phyloP scores from a whole-genome alignment of 1,140 invertebrate species.

The Belonocnema kinseyi region DNA sequence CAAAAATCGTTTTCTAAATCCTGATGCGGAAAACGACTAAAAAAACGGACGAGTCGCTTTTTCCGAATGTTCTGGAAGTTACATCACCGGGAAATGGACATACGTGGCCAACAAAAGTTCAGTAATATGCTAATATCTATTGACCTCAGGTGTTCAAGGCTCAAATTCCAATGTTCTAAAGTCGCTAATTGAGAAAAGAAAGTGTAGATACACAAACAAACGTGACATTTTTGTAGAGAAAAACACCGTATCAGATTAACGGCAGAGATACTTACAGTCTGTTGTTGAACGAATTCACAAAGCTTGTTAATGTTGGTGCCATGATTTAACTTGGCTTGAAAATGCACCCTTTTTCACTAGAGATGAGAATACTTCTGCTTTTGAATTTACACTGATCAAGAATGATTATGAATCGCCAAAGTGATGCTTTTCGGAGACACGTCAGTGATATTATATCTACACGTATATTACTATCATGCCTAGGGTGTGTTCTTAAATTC shows the following conservation, averaged over 20 bases:
- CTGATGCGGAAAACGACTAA: background rate
- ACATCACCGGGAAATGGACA: background rate
- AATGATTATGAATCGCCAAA: slow-evolving; percentile 64
- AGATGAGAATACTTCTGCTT: slow-evolving; percentile 43
- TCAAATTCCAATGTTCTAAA: background rate
- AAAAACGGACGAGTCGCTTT: background rate
- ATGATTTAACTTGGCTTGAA: slow-evolving; percentile 55
- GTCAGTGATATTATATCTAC: slow-evolving; percentile 71
- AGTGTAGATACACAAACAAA: background rate
- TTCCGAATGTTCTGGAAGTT: slow-evolving; percentile 4
- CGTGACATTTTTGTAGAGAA: background rate
- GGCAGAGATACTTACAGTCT: slow-evolving; percentile 67
- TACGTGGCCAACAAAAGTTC: background rate
- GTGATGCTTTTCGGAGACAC: slow-evolving; percentile 67
- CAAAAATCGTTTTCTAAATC: background rate
- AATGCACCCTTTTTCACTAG: slow-evolving; percentile 34
- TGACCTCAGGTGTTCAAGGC: background rate
- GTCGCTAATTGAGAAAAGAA: background rate
- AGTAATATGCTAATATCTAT: slow-evolving; percentile 5
- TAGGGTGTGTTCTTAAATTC: too few species aligned
- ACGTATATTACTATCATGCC: slow-evolving; percentile 41
- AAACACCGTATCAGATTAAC: background rate
- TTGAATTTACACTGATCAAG: slow-evolving; percentile 52
- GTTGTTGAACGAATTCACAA: slow-evolving; percentile 69
- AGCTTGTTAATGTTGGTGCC: slow-evolving; percentile 63